Base-by-base conservation (phyloP, 2,113 vertebrate species). In the Cryptoleucopteryx plumbea region DNA sequence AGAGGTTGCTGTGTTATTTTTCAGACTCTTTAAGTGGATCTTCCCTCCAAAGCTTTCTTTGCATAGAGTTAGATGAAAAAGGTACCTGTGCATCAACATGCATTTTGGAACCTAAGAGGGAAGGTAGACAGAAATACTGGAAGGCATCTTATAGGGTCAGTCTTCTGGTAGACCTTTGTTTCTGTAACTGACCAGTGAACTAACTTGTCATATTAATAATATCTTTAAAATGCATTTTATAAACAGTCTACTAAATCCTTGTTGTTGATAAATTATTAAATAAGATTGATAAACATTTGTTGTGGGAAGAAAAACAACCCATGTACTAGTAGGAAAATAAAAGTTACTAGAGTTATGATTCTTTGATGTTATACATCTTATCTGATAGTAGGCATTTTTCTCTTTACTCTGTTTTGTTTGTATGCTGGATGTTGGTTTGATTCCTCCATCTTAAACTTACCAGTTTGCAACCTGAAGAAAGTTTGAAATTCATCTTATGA, bases 241-340 rank as follows among this genome's bases (percentile, higher is more conserved):
- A 23, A 9, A 42, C 6, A 0, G 1, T 58, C 12, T n/a, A 43
- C 16, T 53, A 70, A 58, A 63, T 45, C 19, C 18, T n/a, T 83
- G 25, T n/a, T 61, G 3, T 34, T 38, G 38, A 68, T 29, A 58
- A 58, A 72, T 43, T 40, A 72, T 43, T 40, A 32, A 21, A 52
- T 34, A 68, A 43, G 2, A 34, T 59, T 34, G 25, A 34, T 16
- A 20, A 40, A 7, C 2, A 9, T 56, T 72, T 78, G 0, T 52
- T 36, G 25, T 26, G 22, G 19, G 27, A 25, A 62, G 14, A 78
- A 78, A 59, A 56, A 0, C 19, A 43, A 3, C 1, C 1, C 4
- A 21, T 22, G 5, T 71, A 16, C 10, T 29, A 27, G 4, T 22
- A 66, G 50, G 32, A 66, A 84, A 48, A 70, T 29, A 5, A 26